Base-by-base conservation (phyloP, 2,797 vertebrate species). In the Gastrophryne carolinensis region DNA sequence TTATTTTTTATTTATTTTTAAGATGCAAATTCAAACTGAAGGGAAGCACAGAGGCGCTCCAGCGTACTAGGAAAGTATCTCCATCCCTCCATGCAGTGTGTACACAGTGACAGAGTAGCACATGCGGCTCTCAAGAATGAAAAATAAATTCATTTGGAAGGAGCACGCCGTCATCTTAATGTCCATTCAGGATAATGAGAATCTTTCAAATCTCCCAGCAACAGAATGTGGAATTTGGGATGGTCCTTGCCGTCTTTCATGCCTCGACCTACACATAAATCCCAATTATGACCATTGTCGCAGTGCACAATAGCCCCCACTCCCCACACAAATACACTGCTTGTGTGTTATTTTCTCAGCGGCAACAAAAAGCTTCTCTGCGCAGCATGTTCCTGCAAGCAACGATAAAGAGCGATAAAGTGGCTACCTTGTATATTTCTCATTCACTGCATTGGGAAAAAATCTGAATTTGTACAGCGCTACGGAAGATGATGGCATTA, bases 201-300 rank as follows among this genome's bases (percentile, higher is more conserved):
- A 41, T 24, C 3, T 26, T 49, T 41, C 17, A 12, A 23, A 65
- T 76, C 57, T 69, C 49, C 56, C 26, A 47, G 66, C 44, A 69
- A 60, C 73, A 50, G 9, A 15, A 69, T 30, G 65, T 41, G 65
- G 73, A 76, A 76, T 76, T 30, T 32, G 17, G 47, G 35, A 52
- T 62, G 24, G 65, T 47, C 35, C 34, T 15, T 29, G 57, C 49
- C 13, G 32, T 29, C 50, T 61, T 68, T 75, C 64, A 68, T 34
- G 37, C 27, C 27, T 26, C 50, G 61, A 35, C 60, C 72, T 49
- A 34, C 57, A 54, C 58, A 76, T 75, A 76, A 39, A 70, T 69
- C 39, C 65, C 47, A 76, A 70, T 69, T 69, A 75, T 27, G 15
- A 49, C 56, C 53, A 61, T 69, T 76, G 65, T 69, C 21, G 5